Conservation (phyloP, 2,113 vertebrate genomes). For the Coptodon rendalli region DNA sequence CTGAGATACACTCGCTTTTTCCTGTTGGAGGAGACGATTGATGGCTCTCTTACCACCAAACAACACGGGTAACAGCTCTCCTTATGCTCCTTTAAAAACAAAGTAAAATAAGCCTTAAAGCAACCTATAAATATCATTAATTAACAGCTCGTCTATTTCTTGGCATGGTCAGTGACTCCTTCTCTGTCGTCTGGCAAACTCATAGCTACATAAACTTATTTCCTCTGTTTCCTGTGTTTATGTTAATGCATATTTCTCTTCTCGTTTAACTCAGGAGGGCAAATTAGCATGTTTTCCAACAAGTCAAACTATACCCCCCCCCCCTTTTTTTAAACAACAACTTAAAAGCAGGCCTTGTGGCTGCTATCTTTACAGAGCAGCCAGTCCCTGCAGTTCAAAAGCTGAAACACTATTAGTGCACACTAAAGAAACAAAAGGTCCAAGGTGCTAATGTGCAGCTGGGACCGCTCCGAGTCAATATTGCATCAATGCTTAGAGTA, state of each 20-base stretch:
- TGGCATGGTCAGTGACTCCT: not conserved
- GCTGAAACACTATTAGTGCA: not conserved
- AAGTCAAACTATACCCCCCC: not conserved
- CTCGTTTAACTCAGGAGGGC: not conserved
- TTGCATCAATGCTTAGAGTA: slow-evolving; percentile 39
- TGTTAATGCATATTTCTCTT: not conserved
- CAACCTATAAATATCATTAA: not conserved
- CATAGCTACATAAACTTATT: not conserved
- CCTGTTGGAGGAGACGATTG: not conserved
- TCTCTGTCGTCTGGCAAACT: not conserved
- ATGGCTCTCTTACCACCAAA: not conserved
- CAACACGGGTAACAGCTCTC: not conserved
- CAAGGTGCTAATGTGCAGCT: slow-evolving; percentile 26
- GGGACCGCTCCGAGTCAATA: slow-evolving; percentile 38
- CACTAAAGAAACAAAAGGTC: not conserved
- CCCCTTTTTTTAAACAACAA: not conserved
- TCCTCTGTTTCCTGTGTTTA: not conserved
- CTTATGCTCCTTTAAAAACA: not conserved
- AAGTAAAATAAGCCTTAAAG: not conserved
- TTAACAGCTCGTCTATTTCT: not conserved
- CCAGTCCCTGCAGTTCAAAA: not conserved
- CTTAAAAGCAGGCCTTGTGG: not conserved
- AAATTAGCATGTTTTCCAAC: not conserved
- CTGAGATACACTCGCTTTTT: not conserved
- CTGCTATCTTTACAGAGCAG: not conserved